These are phyloP conservation scores for Brienomyrus brachyistius DNA, from an alignment of 2,113 vertebrate genomes.

Conservation along the genomic window DNA sequence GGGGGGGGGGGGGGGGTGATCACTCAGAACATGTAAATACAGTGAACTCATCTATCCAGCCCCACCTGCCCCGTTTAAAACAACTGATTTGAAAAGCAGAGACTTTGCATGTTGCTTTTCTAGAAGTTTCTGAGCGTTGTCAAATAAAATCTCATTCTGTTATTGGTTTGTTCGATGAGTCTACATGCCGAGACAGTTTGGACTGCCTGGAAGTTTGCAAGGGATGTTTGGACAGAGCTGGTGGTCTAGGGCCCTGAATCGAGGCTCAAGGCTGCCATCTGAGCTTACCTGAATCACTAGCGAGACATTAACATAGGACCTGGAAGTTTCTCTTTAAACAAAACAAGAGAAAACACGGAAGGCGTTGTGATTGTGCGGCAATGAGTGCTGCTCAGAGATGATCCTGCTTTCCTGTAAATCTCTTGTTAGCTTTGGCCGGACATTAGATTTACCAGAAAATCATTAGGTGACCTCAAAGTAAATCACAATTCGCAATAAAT, in stretches of 20 bases:
- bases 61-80: slow-evolving; percentile 40
- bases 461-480: slow-evolving; percentile 1
- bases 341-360: background rate
- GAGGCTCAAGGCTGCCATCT: background rate
- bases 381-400: background rate
- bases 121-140: background rate
- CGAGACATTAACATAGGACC: background rate
- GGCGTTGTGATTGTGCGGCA: background rate
- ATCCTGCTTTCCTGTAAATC: background rate
- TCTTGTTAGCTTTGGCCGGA: background rate
- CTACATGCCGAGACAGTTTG: background rate
- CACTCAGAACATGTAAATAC: slow-evolving; percentile 42
- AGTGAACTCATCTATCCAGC: slow-evolving; percentile 23
- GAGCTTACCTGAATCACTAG: background rate
- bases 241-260: background rate
- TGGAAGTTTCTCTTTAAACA: background rate
- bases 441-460: slow-evolving; percentile 7
- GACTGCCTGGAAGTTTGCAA: background rate
- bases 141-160: background rate
- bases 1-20: background rate
- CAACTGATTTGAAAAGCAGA: slow-evolving; percentile 15
- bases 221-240: background rate
- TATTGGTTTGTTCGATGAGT: background rate
- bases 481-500: slow-evolving; percentile 7
- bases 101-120: slow-evolving; percentile 35